These are phyloP conservation scores for Reinhardtius hippoglossoides DNA, from an alignment of 2,113 vertebrate genomes.

Conservation along the genomic window DNA sequence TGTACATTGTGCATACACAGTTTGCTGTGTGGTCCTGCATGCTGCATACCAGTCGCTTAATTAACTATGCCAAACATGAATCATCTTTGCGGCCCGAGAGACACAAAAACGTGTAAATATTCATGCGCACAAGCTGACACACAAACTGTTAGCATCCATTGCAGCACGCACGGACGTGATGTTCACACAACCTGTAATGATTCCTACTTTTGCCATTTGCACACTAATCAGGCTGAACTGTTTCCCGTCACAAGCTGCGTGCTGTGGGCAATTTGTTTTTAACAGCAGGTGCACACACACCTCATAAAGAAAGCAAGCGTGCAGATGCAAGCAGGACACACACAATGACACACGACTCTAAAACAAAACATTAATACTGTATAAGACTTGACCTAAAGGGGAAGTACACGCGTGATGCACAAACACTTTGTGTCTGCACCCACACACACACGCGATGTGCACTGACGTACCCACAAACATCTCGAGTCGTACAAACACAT, in stretches of 20 bases:
- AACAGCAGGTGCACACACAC: conserved; percentile 10
- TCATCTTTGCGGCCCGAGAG: neutral
- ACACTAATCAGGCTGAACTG: conserved; percentile 23
- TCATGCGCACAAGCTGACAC: conserved; percentile 4
- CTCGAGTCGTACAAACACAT: neutral
- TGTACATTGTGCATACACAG: neutral
- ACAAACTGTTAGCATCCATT: neutral
- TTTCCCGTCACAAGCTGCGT: neutral
- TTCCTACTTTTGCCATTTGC: conserved; percentile 14
- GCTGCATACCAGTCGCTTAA: neutral
- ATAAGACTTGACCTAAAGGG: neutral
- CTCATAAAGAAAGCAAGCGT: neutral
- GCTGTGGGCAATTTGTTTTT: conserved; percentile 16
- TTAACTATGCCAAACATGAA: conserved; percentile 5
- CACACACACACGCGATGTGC: neutral
- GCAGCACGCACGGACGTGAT: neutral
- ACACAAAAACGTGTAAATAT: conserved; percentile 2
- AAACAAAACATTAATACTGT: neutral
- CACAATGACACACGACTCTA: neutral
- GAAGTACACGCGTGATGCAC: neutral
- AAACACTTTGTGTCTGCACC: neutral
- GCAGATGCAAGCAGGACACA: neutral
- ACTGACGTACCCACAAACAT: neutral
- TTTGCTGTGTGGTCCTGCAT: neutral
- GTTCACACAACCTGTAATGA: conserved; percentile 5